Conservation (phyloP, 1,140 invertebrate genomes). For the Brachionus angularis region DNA sequence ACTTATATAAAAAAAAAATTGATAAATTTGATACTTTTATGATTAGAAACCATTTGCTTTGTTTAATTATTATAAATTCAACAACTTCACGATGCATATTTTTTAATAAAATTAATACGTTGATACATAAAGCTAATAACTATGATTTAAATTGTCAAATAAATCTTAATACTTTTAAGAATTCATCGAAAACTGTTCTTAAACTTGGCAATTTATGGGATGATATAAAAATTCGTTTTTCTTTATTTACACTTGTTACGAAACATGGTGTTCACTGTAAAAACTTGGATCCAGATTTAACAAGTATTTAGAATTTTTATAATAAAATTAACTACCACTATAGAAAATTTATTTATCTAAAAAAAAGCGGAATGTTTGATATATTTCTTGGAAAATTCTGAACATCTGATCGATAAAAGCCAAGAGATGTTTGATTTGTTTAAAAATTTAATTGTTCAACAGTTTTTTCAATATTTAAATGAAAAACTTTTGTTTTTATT, state of each 20-base stretch:
- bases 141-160: background rate
- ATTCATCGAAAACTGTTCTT: too few species aligned
- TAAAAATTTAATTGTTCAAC: slow-evolving; percentile 1
- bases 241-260: background rate
- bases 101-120: background rate
- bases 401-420: background rate
- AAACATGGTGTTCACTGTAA: slow-evolving; percentile 21
- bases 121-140: background rate
- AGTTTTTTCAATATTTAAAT: slow-evolving; percentile 28
- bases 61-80: slow-evolving; percentile 18
- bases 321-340: background rate
- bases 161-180: background rate
- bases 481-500: background rate
- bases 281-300: slow-evolving; percentile 33
- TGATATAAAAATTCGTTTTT: slow-evolving; percentile 11
- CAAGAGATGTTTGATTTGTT: slow-evolving; percentile 4
- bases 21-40: slow-evolving; percentile 40
- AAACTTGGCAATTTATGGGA: too few species aligned
- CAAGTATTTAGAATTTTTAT: background rate
- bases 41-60: slow-evolving; percentile 13
- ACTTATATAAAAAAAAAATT: slow-evolving; percentile 34
- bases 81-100: slow-evolving; percentile 19
- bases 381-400: slow-evolving; percentile 21
- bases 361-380: slow-evolving; percentile 36
- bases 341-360: background rate